phyloP scores from a whole-genome alignment of 2,797 vertebrate genomes.

The Apogon hyalosoma region DNA sequence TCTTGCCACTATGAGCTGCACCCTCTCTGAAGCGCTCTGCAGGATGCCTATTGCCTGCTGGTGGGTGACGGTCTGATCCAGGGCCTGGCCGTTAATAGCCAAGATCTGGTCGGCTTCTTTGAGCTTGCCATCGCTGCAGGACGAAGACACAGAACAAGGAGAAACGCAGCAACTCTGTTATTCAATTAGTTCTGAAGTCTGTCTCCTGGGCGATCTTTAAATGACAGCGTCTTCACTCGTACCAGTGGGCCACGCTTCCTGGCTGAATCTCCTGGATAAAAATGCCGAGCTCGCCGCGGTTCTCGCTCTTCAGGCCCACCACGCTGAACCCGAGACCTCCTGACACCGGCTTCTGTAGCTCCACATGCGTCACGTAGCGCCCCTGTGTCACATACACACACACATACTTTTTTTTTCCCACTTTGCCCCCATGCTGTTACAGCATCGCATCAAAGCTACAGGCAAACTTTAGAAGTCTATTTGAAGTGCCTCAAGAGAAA shows the following conservation, averaged over 20 bases:
- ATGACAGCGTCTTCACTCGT: conserved; percentile 16
- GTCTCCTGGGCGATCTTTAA: neutral
- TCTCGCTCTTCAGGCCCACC: conserved; percentile 94
- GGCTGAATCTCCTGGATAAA: conserved; percentile 97
- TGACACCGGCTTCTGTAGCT: conserved; percentile 90
- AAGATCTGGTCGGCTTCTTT: conserved; percentile 97
- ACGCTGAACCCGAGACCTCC: conserved; percentile 97
- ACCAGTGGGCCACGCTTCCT: conserved; percentile 95
- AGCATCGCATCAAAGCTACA: conserved; percentile 64
- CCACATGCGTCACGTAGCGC: conserved; percentile 89
- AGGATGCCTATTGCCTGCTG: conserved; percentile 95
- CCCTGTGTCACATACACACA: conserved; percentile 82
- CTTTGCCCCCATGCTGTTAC: conserved; percentile 31
- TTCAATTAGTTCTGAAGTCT: conserved; percentile 1
- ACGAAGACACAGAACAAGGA: neutral
- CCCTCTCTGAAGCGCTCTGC: conserved; percentile 91
- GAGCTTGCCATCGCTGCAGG: conserved; percentile 91
- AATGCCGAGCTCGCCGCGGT: conserved; percentile 95
- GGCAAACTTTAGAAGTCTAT: conserved; percentile 58
- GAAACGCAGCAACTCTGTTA: neutral
- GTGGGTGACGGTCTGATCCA: conserved; percentile 95
- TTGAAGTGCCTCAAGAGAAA: conserved; percentile 58
- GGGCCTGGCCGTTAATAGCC: conserved; percentile 91
- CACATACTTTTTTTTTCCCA: conserved; percentile 2
- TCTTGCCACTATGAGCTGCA: conserved; percentile 91